A percentile compares a stretch with the other conserved stretches of the same genome.
phyloP scores from a whole-genome alignment of 2,797 vertebrate species.

The Peromyscus nudipes region DNA sequence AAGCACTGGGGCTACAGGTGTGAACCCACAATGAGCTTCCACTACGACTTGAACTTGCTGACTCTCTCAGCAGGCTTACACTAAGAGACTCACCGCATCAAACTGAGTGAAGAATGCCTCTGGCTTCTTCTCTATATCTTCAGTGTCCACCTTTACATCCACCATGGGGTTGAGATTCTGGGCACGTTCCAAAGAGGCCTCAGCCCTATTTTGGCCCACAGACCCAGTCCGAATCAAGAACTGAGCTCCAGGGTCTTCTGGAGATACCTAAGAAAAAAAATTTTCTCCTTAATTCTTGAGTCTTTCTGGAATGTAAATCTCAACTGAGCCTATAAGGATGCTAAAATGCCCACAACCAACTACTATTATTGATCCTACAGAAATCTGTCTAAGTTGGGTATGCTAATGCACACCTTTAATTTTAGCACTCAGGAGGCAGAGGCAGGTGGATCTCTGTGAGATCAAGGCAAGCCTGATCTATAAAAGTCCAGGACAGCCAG shows the following conservation, averaged over 20 bases:
- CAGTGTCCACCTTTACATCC: conserved; percentile 93
- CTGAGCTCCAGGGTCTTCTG: conserved; percentile 93
- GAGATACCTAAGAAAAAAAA: conserved; percentile 89
- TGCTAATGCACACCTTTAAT: background rate
- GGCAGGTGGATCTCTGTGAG: background rate
- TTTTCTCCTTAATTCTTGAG: conserved; percentile 25
- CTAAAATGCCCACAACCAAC: background rate
- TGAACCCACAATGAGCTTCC: background rate
- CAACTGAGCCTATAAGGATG: background rate
- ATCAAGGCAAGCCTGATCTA: background rate
- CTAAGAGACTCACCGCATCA: conserved; percentile 92
- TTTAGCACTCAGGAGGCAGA: background rate
- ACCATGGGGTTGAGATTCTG: conserved; percentile 99
- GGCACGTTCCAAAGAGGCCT: conserved; percentile 94
- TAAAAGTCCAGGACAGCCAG: background rate
- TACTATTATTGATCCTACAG: background rate
- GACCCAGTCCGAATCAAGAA: conserved; percentile 93
- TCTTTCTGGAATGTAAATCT: background rate
- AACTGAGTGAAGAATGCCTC: conserved; percentile 96
- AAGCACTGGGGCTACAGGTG: background rate
- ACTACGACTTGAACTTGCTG: background rate
- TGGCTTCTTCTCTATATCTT: conserved; percentile 90
- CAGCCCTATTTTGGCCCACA: conserved; percentile 92
- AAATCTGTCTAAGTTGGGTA: background rate
- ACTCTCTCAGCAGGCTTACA: background rate